phyloP scores from a whole-genome alignment of 2,113 vertebrate species.

The Nesogale talazaci region DNA sequence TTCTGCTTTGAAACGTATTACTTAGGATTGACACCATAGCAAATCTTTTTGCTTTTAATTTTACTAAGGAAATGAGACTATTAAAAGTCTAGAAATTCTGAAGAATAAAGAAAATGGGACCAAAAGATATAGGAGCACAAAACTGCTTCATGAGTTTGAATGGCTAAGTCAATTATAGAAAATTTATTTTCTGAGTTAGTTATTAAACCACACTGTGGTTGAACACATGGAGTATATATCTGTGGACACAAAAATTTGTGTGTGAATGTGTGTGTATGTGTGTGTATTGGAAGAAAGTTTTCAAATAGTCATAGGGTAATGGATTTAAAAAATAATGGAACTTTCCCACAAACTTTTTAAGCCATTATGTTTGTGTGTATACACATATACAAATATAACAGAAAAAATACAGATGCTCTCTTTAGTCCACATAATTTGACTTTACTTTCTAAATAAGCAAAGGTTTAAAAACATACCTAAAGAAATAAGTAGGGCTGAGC shows the following conservation, averaged over 20 bases:
- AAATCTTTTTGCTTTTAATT: neutral
- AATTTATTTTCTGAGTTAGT: conserved; percentile 11
- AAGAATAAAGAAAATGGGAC: neutral
- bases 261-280: too few species aligned
- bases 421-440: neutral
- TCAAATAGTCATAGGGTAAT: too few species aligned
- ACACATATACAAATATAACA: too few species aligned
- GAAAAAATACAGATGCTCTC: too few species aligned
- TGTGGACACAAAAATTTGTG: neutral
- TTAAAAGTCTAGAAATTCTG: neutral
- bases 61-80: neutral
- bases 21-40: neutral
- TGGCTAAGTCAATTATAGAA: neutral
- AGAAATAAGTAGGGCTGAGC: too few species aligned
- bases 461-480: neutral
- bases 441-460: conserved; percentile 51
- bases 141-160: neutral
- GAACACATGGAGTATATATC: neutral
- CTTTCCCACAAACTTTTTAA: too few species aligned
- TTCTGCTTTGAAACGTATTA: neutral
- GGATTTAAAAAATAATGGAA: too few species aligned
- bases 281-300: too few species aligned
- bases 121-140: neutral
- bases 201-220: neutral
- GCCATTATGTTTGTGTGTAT: too few species aligned